Conservation (phyloP, 37 sponge, comb jelly and placozoan genomes). For the Theonella swinhoei region DNA sequence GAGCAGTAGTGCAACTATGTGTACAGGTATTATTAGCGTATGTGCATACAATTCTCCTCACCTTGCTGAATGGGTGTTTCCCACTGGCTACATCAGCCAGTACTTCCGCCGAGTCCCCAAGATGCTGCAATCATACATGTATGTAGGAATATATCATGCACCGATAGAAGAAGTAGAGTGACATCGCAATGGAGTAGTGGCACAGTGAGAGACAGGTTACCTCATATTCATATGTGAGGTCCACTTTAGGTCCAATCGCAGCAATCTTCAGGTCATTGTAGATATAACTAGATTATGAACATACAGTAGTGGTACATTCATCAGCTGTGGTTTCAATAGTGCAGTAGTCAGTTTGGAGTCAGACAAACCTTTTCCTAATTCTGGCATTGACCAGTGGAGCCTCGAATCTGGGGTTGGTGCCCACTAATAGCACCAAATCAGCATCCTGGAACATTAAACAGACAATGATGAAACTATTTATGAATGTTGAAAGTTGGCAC, state of each 20-base stretch:
- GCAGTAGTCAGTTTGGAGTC: too few relatives aligned
- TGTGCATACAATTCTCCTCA: too few relatives aligned
- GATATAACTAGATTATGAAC: constrained; percentile 57
- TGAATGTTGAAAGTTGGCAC: too few relatives aligned
- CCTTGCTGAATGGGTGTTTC: constrained; percentile 85
- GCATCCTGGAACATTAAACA: constrained; percentile 64
- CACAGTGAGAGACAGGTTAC: constrained; percentile 18
- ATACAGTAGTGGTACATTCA: neutral
- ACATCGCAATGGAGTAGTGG: neutral
- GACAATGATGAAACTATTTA: neutral
- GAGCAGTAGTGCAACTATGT: too few relatives aligned
- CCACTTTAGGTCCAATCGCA: constrained; percentile 74
- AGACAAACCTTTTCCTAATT: constrained; percentile 85
- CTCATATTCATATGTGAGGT: constrained; percentile 83
- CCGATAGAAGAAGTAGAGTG: too few relatives aligned
- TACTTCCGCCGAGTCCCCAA: constrained; percentile 72
- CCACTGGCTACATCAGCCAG: constrained; percentile 76
- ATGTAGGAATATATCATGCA: neutral
- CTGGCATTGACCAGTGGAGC: constrained; percentile 93
- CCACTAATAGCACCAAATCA: constrained; percentile 91
- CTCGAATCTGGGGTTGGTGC: constrained; percentile 95
- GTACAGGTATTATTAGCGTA: too few relatives aligned
- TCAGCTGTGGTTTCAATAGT: too few relatives aligned
- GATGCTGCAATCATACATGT: constrained; percentile 39
- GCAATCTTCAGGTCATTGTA: constrained; percentile 87